These are phyloP conservation scores for Cettia cetti DNA, from an alignment of 2,113 vertebrate genomes.

Conservation along the genomic window DNA sequence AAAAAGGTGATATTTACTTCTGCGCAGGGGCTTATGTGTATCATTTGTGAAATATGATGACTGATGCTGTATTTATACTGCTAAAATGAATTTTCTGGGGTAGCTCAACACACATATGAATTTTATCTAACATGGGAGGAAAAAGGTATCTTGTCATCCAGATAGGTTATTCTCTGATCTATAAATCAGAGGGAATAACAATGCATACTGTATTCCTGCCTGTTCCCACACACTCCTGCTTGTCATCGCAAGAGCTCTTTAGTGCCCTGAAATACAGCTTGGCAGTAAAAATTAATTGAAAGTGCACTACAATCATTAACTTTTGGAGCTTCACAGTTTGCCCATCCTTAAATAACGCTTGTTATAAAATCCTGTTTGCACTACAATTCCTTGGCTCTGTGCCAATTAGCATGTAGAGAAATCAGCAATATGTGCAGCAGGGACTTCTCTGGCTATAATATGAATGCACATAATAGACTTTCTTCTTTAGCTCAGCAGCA, in stretches of 20 bases:
- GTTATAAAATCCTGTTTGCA: conserved; percentile 48
- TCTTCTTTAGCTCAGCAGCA: conserved; percentile 40
- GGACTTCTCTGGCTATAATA: neutral
- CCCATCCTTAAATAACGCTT: conserved; percentile 43
- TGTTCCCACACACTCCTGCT: conserved; percentile 32
- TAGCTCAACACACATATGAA: neutral
- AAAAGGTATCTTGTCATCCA: neutral
- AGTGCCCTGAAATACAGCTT: conserved; percentile 44
- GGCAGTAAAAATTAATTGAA: conserved; percentile 64
- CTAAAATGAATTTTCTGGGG: neutral
- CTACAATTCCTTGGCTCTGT: conserved; percentile 1
- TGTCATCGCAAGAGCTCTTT: conserved; percentile 41
- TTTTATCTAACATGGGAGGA: neutral
- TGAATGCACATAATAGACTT: neutral
- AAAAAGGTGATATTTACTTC: neutral
- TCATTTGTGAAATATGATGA: neutral
- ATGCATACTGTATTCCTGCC: neutral
- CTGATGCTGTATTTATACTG: neutral
- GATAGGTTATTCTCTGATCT: neutral
- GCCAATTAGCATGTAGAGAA: conserved; percentile 33
- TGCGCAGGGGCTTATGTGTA: neutral
- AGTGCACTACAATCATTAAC: conserved; percentile 36
- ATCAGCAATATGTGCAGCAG: conserved; percentile 32
- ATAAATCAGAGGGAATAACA: neutral
- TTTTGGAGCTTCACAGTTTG: conserved; percentile 45